These are phyloP conservation scores for Halcyon malimbica DNA, from an alignment of 2,113 vertebrate species.

Conservation along the genomic window DNA sequence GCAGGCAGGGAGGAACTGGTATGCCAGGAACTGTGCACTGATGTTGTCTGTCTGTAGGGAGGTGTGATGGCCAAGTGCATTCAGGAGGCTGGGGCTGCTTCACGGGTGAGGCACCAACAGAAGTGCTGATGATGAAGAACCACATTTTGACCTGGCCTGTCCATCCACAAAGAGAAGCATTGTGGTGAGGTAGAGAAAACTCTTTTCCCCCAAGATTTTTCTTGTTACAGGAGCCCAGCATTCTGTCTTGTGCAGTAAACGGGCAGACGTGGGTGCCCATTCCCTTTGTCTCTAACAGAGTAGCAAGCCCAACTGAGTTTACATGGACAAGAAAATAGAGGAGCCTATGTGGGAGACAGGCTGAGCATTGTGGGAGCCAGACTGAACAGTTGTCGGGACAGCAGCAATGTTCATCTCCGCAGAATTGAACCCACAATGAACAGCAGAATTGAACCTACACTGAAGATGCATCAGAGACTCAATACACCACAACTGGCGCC, in stretches of 20 bases:
- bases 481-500: no score
- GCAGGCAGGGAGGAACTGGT: neutral
- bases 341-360: neutral
- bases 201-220: neutral
- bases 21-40: accelerated
- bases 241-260: neutral
- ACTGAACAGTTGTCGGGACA: no score
- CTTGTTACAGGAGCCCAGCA: neutral
- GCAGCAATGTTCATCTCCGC: no score
- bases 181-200: neutral
- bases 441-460: no score
- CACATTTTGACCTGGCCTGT: neutral
- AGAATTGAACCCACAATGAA: no score
- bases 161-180: neutral
- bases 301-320: neutral
- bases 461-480: no score
- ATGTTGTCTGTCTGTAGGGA: neutral
- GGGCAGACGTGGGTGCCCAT: neutral
- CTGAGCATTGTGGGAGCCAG: no score
- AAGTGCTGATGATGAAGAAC: neutral
- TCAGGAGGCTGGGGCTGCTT: neutral
- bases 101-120: neutral
- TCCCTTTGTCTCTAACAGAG: neutral
- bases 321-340: neutral
- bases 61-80: neutral